These are phyloP conservation scores for Pemphredon lugubris DNA, from an alignment of 2,888 invertebrate species.

Conservation along the genomic window DNA sequence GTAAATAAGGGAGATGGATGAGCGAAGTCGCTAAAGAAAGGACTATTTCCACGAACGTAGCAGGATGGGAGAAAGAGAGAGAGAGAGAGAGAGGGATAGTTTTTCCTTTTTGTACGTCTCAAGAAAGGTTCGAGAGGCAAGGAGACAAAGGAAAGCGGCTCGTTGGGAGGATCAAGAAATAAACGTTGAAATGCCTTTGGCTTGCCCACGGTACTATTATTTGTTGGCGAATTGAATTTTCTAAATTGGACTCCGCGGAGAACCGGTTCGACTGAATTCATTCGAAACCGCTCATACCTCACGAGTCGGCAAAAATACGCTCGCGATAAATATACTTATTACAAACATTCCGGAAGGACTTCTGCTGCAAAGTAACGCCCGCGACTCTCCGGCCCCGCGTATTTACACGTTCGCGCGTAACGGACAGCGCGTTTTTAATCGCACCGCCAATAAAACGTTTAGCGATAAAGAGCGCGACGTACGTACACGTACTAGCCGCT, in stretches of 20 bases:
- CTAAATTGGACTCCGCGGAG: not conserved
- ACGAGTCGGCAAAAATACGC: not conserved
- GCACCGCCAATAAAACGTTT: no score
- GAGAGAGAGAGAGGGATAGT: not conserved
- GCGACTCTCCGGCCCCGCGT: no score
- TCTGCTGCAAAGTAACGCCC: no score
- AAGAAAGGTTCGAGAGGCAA: not conserved
- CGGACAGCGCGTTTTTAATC: no score
- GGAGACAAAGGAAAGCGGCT: constrained; percentile 1
- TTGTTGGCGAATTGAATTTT: constrained; percentile 4
- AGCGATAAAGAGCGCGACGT: not conserved
- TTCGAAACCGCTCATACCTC: not conserved
- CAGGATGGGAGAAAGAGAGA: constrained; percentile 27
- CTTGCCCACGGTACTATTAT: not conserved
- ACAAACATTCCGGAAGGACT: no score
- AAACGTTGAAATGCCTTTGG: not conserved
- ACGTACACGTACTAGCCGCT: no score
- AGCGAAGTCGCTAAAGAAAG: no score
- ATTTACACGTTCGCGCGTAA: no score
- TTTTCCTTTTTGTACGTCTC: not conserved
- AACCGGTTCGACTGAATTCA: not conserved
- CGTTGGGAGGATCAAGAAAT: not conserved
- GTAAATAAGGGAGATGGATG: no score
- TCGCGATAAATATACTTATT: not conserved
- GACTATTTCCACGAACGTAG: constrained; percentile 11